Evolutionary conservation across 1,140 invertebrate species (phyloP), one percentile per base, ranked within the genome.

Genomic region (Leptopilina boulardi): DNA sequence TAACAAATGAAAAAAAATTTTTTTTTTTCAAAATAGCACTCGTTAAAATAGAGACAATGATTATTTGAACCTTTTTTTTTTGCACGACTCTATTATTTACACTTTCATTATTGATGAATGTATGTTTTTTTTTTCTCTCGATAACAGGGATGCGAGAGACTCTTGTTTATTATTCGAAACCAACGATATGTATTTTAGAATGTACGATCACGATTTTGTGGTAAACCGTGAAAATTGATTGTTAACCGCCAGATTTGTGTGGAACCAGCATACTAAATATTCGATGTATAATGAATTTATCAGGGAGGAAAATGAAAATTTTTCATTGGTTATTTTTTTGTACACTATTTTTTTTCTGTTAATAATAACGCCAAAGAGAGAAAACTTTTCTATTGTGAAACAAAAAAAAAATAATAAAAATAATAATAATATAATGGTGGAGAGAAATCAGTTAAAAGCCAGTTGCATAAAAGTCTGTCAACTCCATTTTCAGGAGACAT

Each of bases 181-280:
- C 47, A 9, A 51, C 47, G 47, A 51, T 18, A 51, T 51, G n/a
- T 51, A 18, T 51, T 51, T 51, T 51, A n/a, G 47, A 51, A 51
- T 51, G 47, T 51, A 51, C 47, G 47, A 51, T 51, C 47, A 51
- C 47, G 47, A 51, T 51, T 51, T 51, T 51, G 47, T 51, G 47
- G 47, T 51, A 51, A 51, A 51, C 47, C 47, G 47, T 51, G 47
- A 51, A 51, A 51, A 51, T 51, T 51, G 47, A 51, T 51, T 51
- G 47, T 51, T 51, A 51, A 51, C 47, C 47, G 47, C 47, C 15
- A 51, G 47, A 51, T 51, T 51, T 51, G 47, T 51, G 47, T 51
- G 47, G 47, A 51, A 51, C 47, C 47, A 18, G 47, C 47, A 51
- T 51, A 51, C 47, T n/a, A 51, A 51, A 51, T 51, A 51, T 51